Conservation (phyloP, 1,140 invertebrate genomes). For the Solen grandis region DNA sequence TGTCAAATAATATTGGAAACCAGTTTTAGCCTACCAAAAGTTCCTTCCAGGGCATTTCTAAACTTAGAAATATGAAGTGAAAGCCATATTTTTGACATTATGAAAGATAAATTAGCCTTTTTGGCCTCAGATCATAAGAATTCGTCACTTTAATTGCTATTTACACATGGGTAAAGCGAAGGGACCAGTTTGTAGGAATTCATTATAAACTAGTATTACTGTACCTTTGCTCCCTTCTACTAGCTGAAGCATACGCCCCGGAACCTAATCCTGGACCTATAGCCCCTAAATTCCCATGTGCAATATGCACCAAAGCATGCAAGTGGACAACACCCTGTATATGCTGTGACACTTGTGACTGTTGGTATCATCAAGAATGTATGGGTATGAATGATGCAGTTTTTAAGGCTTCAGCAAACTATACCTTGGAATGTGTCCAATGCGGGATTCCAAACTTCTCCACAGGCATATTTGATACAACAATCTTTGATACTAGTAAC, state of each 20-base stretch:
- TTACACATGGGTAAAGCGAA: slow-evolving; percentile 1
- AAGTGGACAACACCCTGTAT: slow-evolving; percentile 21
- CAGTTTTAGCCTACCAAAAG: no score
- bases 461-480: slow-evolving; percentile 32
- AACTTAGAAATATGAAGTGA: no score
- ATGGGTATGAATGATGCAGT: slow-evolving; percentile 32
- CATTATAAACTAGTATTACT: slow-evolving; percentile 16
- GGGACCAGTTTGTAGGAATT: slow-evolving; percentile 10
- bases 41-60: no score
- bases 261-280: slow-evolving; percentile 44
- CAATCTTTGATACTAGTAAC: slow-evolving; percentile 15
- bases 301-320: slow-evolving; percentile 17
- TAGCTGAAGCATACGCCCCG: slow-evolving; percentile 29
- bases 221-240: slow-evolving; percentile 17
- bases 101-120: no score
- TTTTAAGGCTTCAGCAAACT: not conserved
- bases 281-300: slow-evolving; percentile 10
- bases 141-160: no score
- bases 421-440: slow-evolving; percentile 37
- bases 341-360: slow-evolving; percentile 42
- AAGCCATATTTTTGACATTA: no score
- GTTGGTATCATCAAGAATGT: slow-evolving; percentile 37
- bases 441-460: slow-evolving; percentile 55
- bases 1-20: no score
- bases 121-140: no score